These are phyloP conservation scores for Ailuropoda melanoleuca DNA, from an alignment of 2,113 vertebrate species.

Conservation along the genomic window DNA sequence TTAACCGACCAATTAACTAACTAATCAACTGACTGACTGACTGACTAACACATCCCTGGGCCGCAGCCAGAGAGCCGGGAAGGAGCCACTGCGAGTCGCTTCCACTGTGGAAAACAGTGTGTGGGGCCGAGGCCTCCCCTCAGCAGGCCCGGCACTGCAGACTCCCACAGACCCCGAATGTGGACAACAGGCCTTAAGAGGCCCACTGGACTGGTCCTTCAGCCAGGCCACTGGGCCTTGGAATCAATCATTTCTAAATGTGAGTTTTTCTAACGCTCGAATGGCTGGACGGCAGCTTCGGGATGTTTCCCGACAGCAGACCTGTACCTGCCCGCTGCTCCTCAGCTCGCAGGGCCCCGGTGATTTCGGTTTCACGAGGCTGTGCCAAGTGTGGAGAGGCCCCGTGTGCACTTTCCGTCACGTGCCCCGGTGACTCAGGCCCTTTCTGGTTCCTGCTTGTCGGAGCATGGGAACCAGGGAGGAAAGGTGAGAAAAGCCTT, in stretches of 20 bases:
- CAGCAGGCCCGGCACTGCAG: neutral
- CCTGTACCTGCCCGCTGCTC: neutral
- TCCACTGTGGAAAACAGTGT: neutral
- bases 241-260: neutral
- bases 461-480: constrained; percentile 55
- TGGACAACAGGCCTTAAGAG: accelerated
- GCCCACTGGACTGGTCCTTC: neutral
- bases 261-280: neutral
- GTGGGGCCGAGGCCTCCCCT: accelerated
- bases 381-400: constrained; percentile 67
- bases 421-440: constrained; percentile 69
- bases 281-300: accelerated
- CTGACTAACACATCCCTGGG: neutral
- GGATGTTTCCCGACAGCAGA: neutral
- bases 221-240: neutral
- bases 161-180: neutral
- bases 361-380: constrained; percentile 60
- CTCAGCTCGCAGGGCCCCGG: neutral
- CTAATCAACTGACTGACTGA: neutral
- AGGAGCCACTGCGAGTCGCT: accelerated
- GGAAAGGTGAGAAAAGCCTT: constrained; percentile 37
- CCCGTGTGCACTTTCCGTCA: constrained; percentile 72
- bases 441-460: constrained; percentile 67
- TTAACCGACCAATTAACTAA: neutral
- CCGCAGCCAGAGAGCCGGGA: neutral